Evolutionary conservation across 2,113 vertebrate genomes (phyloP).

Genomic region (Alethe castanea): DNA sequence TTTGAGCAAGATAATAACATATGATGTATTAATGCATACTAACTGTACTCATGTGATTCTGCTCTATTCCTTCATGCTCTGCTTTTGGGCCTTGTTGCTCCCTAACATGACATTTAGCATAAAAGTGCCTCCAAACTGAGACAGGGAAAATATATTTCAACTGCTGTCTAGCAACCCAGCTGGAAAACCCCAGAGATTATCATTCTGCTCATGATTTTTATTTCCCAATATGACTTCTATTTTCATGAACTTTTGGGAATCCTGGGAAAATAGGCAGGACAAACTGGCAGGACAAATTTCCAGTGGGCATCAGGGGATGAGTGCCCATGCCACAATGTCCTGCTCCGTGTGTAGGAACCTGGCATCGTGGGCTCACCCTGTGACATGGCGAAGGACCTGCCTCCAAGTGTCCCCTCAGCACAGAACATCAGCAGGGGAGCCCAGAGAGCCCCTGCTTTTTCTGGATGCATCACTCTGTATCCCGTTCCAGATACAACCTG

Average conservation of each 20-base stretch:
- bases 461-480: not conserved
- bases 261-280: not conserved
- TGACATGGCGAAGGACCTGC: accelerated
- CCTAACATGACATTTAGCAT: not conserved
- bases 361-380: accelerated
- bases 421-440: not conserved
- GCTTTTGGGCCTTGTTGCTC: not conserved
- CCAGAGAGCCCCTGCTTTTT: not conserved
- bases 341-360: accelerated
- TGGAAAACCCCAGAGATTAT: not conserved
- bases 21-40: not conserved
- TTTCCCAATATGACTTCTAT: not conserved
- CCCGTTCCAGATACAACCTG: not conserved
- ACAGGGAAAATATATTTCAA: not conserved
- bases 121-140: not conserved
- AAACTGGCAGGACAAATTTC: not conserved
- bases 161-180: accelerated
- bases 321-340: accelerated
- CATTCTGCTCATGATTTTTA: not conserved
- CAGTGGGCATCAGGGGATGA: not conserved
- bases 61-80: not conserved
- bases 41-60: not conserved
- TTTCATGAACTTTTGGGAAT: not conserved
- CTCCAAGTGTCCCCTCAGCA: accelerated
- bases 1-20: not conserved